phyloP scores from a whole-genome alignment of 2,888 invertebrate genomes.

The Crossocerus cetratus region DNA sequence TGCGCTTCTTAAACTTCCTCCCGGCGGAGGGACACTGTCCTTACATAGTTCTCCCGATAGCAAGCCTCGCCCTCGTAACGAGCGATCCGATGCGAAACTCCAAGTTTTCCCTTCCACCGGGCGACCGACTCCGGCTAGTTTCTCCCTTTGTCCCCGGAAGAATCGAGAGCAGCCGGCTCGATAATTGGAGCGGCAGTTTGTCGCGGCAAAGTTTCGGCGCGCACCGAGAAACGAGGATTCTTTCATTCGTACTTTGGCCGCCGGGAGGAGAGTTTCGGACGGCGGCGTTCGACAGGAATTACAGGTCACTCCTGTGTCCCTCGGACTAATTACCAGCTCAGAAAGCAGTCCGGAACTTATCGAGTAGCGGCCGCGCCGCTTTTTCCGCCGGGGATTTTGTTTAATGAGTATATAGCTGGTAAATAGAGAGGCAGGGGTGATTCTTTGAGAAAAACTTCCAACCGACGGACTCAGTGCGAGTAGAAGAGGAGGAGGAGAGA shows the following conservation, averaged over 20 bases:
- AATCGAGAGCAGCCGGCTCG: not conserved
- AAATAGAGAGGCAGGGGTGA: not conserved
- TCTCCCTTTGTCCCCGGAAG: conserved; percentile 2
- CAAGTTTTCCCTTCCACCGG: conserved; percentile 3
- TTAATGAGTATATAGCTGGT: not conserved
- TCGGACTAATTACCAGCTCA: no score
- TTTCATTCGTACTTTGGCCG: no score
- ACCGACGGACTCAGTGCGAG: no score
- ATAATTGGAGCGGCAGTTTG: not conserved
- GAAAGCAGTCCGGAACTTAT: no score
- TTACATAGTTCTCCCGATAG: conserved; percentile 19
- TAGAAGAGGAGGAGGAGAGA: conserved; percentile 8
- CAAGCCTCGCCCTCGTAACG: conserved; percentile 4
- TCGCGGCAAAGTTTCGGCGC: not conserved
- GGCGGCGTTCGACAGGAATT: no score
- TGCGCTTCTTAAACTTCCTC: conserved; percentile 21
- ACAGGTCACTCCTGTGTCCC: no score
- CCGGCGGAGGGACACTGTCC: not conserved
- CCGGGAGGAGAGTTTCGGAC: no score
- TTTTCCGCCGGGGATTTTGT: not conserved
- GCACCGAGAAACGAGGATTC: no score
- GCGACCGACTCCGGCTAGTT: not conserved
- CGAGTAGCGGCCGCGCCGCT: no score
- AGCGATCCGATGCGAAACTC: conserved; percentile 4
- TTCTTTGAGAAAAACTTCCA: conserved; percentile 21